Conservation (phyloP, 2,113 vertebrate genomes). For the Peromyscus californicus region DNA sequence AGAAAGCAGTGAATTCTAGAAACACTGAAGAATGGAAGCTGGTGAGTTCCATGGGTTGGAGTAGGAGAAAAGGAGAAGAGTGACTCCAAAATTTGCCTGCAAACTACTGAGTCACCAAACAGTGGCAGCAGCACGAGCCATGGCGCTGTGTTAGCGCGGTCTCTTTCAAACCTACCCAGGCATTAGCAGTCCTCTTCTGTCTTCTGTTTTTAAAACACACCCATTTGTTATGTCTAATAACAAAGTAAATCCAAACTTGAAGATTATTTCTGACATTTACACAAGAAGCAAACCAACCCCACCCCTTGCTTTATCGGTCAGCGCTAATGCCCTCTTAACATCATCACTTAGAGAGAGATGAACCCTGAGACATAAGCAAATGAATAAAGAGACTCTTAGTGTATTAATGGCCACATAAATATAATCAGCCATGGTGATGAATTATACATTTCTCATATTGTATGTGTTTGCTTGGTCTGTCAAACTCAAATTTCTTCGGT, state of each 20-base stretch:
- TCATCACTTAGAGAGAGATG: constrained; percentile 50
- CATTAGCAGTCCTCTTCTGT: constrained; percentile 10
- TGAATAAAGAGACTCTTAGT: constrained; percentile 60
- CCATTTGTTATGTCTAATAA: constrained; percentile 33
- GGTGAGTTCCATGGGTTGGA: neutral
- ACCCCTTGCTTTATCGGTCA: constrained; percentile 19
- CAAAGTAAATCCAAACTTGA: constrained; percentile 47
- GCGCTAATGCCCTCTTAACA: constrained; percentile 15
- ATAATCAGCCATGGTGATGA: constrained; percentile 21
- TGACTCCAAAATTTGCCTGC: neutral
- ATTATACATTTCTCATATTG: constrained; percentile 53
- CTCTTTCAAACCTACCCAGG: constrained; percentile 26
- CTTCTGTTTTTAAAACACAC: constrained; percentile 17
- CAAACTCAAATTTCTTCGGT: constrained; percentile 71
- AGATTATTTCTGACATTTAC: constrained; percentile 40
- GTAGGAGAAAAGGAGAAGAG: neutral
- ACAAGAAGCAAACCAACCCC: neutral
- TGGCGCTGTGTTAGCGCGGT: neutral
- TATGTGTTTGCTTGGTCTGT: constrained; percentile 58
- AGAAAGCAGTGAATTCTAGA: neutral
- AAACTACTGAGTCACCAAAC: constrained; percentile 22
- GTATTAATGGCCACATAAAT: constrained; percentile 57
- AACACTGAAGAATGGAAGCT: neutral
- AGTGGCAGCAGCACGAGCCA: neutral
- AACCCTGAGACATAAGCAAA: constrained; percentile 62